phyloP scores from a whole-genome alignment of 2,113 vertebrate species.

The Tachysurus vachellii region DNA sequence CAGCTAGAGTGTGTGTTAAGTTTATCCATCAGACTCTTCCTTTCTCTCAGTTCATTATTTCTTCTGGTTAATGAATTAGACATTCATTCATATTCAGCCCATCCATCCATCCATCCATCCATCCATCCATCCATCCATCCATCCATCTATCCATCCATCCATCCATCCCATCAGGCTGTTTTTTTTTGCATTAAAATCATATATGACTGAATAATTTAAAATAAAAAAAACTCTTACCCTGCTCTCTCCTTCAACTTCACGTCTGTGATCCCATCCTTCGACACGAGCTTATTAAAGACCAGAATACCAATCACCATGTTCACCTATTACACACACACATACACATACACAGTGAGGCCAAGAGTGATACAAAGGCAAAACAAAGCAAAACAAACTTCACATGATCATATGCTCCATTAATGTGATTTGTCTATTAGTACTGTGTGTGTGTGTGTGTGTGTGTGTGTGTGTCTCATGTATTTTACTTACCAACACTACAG shows the following conservation, averaged over 20 bases:
- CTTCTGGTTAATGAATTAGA: not conserved
- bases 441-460: not conserved
- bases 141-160: not conserved
- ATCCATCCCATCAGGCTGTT: no score
- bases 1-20: not conserved
- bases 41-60: not conserved
- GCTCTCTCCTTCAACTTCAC: constrained; percentile 99
- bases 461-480: not conserved
- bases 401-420: not conserved
- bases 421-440: not conserved
- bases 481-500: constrained; percentile 85
- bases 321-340: constrained; percentile 79
- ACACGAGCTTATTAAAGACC: constrained; percentile 99
- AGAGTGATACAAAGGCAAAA: constrained; percentile 15
- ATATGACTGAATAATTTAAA: not conserved
- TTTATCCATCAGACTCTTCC: not conserved
- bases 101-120: not conserved
- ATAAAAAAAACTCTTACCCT: constrained; percentile 78
- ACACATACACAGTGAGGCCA: constrained; percentile 42
- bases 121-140: not conserved
- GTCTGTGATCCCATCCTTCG: constrained; percentile 98
- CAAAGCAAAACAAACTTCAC: no score
- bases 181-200: not conserved
- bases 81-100: not conserved
- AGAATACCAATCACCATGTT: constrained; percentile 99